A percentile compares a stretch with the other conserved stretches of the same genome.
Evolutionary conservation across 1,140 invertebrate genomes (phyloP).

Genomic region (Prorops nasuta): DNA sequence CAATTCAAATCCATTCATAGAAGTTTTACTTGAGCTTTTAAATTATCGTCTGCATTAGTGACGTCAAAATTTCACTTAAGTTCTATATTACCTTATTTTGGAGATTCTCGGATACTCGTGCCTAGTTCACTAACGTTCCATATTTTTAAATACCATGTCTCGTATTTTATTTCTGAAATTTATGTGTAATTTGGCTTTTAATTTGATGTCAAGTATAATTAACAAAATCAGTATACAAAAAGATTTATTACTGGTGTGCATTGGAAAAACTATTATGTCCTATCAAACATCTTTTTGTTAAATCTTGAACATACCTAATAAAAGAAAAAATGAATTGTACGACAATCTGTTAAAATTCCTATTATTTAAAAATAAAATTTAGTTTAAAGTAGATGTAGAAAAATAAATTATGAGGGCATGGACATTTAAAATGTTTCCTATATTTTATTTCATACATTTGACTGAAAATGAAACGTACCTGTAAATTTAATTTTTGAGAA

Average conservation of each 20-base stretch:
- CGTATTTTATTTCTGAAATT: slow-evolving; percentile 26
- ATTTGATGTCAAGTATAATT: slow-evolving; percentile 32
- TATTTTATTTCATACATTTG: too few species aligned
- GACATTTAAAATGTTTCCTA: too few species aligned
- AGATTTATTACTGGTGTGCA: slow-evolving; percentile 30
- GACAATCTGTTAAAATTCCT: slow-evolving; percentile 13
- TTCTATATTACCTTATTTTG: not conserved
- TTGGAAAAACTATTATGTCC: slow-evolving; percentile 36
- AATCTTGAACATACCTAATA: slow-evolving; percentile 50
- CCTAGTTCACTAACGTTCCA: slow-evolving; percentile 11
- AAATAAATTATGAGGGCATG: too few species aligned
- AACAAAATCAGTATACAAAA: slow-evolving; percentile 23
- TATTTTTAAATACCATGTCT: slow-evolving; percentile 18
- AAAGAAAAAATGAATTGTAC: slow-evolving; percentile 50
- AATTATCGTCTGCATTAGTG: not conserved
- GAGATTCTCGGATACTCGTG: slow-evolving; percentile 6
- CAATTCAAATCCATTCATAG: too few species aligned
- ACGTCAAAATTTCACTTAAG: not conserved
- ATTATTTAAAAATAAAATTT: too few species aligned
- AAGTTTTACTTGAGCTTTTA: not conserved
- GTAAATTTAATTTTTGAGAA: slow-evolving; percentile 35
- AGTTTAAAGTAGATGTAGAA: too few species aligned
- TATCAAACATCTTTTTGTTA: slow-evolving; percentile 49
- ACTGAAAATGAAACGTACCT: too few species aligned
- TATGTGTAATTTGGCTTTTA: slow-evolving; percentile 30